Evolutionary conservation across 2,888 invertebrate genomes (phyloP), one percentile per base, ranked within the genome.

Genomic region (Ichneumon xanthorius): DNA sequence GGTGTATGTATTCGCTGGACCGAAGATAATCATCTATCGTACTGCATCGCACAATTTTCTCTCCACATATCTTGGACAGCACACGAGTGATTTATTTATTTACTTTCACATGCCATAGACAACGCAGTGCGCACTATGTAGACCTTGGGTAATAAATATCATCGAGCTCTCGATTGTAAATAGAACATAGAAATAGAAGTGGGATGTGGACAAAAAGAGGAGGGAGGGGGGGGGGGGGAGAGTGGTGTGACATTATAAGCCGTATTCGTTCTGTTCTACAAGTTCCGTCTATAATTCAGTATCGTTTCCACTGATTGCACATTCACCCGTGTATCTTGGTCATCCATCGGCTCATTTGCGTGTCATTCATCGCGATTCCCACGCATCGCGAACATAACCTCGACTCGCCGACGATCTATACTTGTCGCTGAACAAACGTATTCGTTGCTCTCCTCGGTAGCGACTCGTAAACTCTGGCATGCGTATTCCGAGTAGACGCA

Each of bases 151-250:
- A 68, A 68, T 37, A 37, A 58, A 70, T 33, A 70, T 68, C 67
- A 65, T 77, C 37, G 53, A 63, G 75, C 50, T 67, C 45, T 82
- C 22, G 58, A 77, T 84, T 70, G 77, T 40, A 79, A 53, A 71
- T 75, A 75, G 61, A 6, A n/a, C 55, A 40, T 63, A 78, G 37
- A 22, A 70, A 76, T 77, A 16, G 48, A 75, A 14, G 22, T 26
- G 5, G 61, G 55, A 30, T 19, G 65, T 53, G 67, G 37, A 16
- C 33, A n/a, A 63, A 33, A 16, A 63, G 61, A 33, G 61, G 61
- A 4, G 61, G 30, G n/a, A n/a, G 4, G 53, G 53, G 19, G 5
- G n/a, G 48, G 50, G 50, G 16, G 50, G 48, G 50, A 16, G 16
- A 26, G 2, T 2, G 40, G 58, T 68, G 22, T 19, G 37, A 30